A percentile compares a stretch with the other conserved stretches of the same genome.
Evolutionary conservation across 2,113 vertebrate species (phyloP).

Genomic region (Menura novaehollandiae): DNA sequence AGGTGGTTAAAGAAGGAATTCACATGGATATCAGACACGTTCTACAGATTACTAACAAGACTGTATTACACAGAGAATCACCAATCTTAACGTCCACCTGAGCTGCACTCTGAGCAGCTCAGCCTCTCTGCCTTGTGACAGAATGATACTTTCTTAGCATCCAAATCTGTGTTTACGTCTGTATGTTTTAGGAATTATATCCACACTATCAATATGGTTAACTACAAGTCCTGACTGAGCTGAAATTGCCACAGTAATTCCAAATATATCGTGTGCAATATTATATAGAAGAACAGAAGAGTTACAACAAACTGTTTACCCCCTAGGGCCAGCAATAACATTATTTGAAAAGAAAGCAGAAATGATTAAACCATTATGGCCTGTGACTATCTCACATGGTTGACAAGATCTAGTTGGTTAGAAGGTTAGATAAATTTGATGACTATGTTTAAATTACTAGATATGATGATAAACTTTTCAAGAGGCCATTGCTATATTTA

Average conservation of each 20-base stretch:
- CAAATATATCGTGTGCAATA: background rate
- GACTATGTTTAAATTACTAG: background rate
- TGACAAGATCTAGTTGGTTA: background rate
- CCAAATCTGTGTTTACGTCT: background rate
- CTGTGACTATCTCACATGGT: background rate
- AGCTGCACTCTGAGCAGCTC: background rate
- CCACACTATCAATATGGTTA: background rate
- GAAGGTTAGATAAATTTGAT: background rate
- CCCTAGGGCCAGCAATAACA: background rate
- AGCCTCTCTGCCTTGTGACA: background rate
- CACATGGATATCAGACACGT: background rate
- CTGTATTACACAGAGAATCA: background rate
- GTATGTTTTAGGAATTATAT: background rate
- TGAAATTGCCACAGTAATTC: background rate
- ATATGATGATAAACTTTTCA: background rate
- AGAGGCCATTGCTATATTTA: background rate
- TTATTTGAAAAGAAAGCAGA: background rate
- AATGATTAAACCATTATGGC: background rate
- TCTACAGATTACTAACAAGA: background rate
- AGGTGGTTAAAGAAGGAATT: background rate
- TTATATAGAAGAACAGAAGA: background rate
- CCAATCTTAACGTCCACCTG: fast-evolving
- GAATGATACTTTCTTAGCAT: background rate
- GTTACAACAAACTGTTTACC: background rate
- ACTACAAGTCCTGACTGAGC: background rate